Conservation (phyloP, 2,113 vertebrate genomes). For the Nematolebias whitei region DNA sequence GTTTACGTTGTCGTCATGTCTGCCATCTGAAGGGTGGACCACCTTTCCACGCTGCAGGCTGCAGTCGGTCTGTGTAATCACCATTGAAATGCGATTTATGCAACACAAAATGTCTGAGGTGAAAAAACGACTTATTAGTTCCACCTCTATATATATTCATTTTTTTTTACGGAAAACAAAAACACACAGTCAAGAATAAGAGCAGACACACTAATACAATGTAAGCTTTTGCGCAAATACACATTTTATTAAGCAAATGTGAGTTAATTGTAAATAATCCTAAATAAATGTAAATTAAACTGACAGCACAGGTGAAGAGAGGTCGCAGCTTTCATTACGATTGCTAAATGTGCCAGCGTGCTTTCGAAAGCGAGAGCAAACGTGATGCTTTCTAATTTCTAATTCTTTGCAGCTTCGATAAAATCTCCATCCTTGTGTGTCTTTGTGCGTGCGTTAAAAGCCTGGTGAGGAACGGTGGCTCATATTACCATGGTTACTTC, state of each 20-base stretch:
- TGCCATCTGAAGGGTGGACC: too few species aligned
- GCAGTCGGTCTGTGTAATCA: too few species aligned
- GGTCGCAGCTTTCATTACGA: conserved; percentile 2
- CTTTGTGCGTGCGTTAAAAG: conserved; percentile 42
- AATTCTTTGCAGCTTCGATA: conserved; percentile 20
- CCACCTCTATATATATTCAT: too few species aligned
- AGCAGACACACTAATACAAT: not conserved
- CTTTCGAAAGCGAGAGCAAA: conserved; percentile 11
- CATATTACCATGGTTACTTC: conserved; percentile 72
- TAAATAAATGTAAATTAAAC: conserved; percentile 1
- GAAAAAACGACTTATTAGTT: too few species aligned
- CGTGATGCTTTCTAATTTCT: conserved; percentile 14
- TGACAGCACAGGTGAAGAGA: conserved; percentile 1
- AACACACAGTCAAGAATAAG: too few species aligned
- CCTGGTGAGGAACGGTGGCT: conserved; percentile 53
- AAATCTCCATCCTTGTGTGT: conserved; percentile 24
- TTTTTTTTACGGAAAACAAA: too few species aligned
- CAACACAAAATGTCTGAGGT: too few species aligned
- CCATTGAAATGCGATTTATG: too few species aligned
- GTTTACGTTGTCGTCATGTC: too few species aligned
- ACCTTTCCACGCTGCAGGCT: too few species aligned
- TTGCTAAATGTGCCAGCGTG: conserved; percentile 3
- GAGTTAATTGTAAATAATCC: conserved; percentile 1
- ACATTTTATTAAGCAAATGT: not conserved
- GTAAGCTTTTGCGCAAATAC: conserved; percentile 1